Evolutionary conservation across 2,888 invertebrate genomes (phyloP).

Genomic region (Pachydiplax longipennis): DNA sequence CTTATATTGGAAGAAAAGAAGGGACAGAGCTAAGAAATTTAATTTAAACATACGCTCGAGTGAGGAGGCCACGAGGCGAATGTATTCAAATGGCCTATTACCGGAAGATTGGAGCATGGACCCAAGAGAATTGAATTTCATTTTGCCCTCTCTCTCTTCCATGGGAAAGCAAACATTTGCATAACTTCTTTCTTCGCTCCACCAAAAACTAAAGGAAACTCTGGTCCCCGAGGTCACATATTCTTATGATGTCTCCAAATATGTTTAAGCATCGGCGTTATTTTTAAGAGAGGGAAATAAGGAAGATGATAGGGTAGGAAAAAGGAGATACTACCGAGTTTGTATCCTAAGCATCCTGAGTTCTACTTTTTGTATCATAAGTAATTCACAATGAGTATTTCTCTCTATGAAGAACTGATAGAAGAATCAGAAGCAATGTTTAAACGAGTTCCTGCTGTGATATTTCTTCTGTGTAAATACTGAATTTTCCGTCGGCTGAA

Average conservation of each 20-base stretch:
- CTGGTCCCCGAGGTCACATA: background rate
- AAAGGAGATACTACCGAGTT: background rate
- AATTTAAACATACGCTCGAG: background rate
- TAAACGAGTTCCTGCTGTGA: too few species aligned
- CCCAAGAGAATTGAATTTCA: conserved; percentile 27
- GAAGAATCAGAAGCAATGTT: too few species aligned
- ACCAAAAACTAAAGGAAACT: background rate
- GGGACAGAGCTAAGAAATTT: background rate
- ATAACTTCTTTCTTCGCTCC: conserved; percentile 6
- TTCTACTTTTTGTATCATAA: too few species aligned
- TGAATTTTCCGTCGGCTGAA: too few species aligned
- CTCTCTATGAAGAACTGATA: too few species aligned
- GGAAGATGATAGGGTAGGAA: background rate
- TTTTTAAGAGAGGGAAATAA: too few species aligned
- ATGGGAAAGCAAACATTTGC: conserved; percentile 12
- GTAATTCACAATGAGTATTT: too few species aligned
- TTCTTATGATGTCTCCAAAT: background rate
- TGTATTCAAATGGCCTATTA: conserved; percentile 8
- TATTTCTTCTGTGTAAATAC: too few species aligned
- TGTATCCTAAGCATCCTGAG: background rate
- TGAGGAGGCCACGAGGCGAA: background rate
- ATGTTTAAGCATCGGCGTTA: background rate
- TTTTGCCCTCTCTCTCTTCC: background rate
- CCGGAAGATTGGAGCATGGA: background rate
- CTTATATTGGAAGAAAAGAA: background rate